Base-by-base conservation (phyloP, 1,140 invertebrate species). In the Temnothorax nylanderi region DNA sequence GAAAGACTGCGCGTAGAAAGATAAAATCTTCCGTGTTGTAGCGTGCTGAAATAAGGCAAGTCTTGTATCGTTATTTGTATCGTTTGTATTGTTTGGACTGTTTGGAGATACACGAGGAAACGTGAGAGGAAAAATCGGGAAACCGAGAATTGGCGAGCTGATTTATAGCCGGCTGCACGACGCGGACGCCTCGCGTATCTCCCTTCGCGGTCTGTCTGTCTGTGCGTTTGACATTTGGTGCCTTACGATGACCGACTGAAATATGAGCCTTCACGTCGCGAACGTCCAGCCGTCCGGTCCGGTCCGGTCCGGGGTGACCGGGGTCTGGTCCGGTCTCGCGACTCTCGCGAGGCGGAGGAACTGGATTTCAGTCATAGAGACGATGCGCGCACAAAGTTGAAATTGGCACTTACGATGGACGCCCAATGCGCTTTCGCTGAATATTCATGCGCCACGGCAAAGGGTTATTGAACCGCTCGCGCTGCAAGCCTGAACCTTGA, bases 391-490 rank as follows among this genome's bases (percentile, higher is more conserved):
- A 41, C 56, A 37, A 64, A 90, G 87, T 90, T 90, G 85, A 85
- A 90, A 88, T 88, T 62, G 72, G 75, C 86, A 86, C 64, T 81
- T 78, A 90, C 81, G 60, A 75, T 54, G 64, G 60, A 67, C 72
- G 81, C 87, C 81, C 75, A 86, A 76, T 82, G 54, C 64, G 65
- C 47, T 56, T 76, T 54, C 41, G 44, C 56, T 90, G 76, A 88
- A 90, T 90, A 90, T 90, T 90, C 89, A 90, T 88, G 58, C 11
- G 54, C 32, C 37, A 56, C 13, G 47, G 16, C 47, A 47, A 88
- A 54, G 47, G 58, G 65, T 80, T 71, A 62, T 88, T 81, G 65
- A 89, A 87, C 74, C 44, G 41, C 3, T 5, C 37, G 26, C 26
- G 26, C 41, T 82, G 64, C 80, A 37, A 41, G 37, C 18, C 54